phyloP scores from a whole-genome alignment of 2,888 invertebrate species.

The Malthinus seriepunctatus region DNA sequence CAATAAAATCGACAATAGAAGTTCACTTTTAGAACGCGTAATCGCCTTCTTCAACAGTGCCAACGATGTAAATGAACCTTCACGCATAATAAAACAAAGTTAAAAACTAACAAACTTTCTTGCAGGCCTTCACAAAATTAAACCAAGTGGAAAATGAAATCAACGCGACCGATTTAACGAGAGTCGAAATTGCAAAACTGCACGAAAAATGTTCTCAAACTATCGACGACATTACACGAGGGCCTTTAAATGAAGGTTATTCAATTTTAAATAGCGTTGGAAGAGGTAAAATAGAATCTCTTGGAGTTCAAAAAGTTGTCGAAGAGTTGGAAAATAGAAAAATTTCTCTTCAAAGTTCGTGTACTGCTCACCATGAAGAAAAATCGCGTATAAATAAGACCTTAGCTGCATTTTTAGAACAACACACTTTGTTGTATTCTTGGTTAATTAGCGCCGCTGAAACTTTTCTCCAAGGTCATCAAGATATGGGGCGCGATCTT shows the following conservation, averaged over 20 bases:
- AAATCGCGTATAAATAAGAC: slow-evolving; percentile 70
- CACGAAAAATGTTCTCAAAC: slow-evolving; percentile 68
- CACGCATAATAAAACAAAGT: background rate
- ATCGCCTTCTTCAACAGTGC: slow-evolving; percentile 72
- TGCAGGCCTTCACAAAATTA: slow-evolving; percentile 69
- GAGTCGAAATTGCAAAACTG: slow-evolving; percentile 68
- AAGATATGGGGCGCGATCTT: slow-evolving; percentile 73
- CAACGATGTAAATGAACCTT: slow-evolving; percentile 59
- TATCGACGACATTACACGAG: slow-evolving; percentile 68
- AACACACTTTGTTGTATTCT: slow-evolving; percentile 69
- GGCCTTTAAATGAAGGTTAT: slow-evolving; percentile 69
- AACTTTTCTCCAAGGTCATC: slow-evolving; percentile 71
- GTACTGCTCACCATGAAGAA: slow-evolving; percentile 70
- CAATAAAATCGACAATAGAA: slow-evolving; percentile 70
- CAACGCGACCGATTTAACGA: slow-evolving; percentile 66
- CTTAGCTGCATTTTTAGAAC: slow-evolving; percentile 69
- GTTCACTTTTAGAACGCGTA: slow-evolving; percentile 67
- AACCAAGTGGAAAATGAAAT: slow-evolving; percentile 77
- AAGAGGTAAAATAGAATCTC: slow-evolving; percentile 65
- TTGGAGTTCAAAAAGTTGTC: slow-evolving; percentile 67
- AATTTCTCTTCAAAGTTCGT: slow-evolving; percentile 64
- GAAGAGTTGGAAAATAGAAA: slow-evolving; percentile 77
- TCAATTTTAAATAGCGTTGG: slow-evolving; percentile 64
- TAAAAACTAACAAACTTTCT: slow-evolving; percentile 12
- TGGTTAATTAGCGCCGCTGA: slow-evolving; percentile 77